These are phyloP conservation scores for Metalampra italica DNA, from an alignment of 2,888 invertebrate species.

Conservation along the genomic window DNA sequence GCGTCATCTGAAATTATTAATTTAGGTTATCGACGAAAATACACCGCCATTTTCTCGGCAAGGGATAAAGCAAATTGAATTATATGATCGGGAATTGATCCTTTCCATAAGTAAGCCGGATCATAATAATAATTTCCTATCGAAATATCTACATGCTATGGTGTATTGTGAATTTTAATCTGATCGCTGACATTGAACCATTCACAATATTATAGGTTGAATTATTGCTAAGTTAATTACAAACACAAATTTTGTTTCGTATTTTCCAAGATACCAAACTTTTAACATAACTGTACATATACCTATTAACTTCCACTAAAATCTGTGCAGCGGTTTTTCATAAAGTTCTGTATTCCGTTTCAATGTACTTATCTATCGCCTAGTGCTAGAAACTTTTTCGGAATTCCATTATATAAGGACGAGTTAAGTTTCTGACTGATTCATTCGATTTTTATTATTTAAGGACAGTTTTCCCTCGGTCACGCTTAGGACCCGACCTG, in stretches of 20 bases:
- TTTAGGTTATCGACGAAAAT: slow-evolving; percentile 51
- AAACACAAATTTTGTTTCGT: too few species aligned
- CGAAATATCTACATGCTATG: slow-evolving; percentile 1
- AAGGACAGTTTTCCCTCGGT: neutral
- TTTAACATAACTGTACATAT: too few species aligned
- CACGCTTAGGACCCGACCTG: neutral
- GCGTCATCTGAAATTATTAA: slow-evolving; percentile 55
- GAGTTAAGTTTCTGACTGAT: neutral
- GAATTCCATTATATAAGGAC: neutral
- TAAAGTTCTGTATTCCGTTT: too few species aligned
- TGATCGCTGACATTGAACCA: neutral
- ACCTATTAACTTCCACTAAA: too few species aligned
- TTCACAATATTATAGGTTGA: neutral
- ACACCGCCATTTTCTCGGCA: slow-evolving; percentile 51
- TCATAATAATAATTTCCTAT: slow-evolving; percentile 6
- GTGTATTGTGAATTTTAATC: neutral
- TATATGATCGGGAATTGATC: slow-evolving; percentile 55
- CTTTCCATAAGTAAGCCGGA: slow-evolving; percentile 35
- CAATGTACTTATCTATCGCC: neutral
- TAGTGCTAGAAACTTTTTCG: neutral
- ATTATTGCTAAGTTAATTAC: too few species aligned
- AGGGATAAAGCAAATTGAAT: slow-evolving; percentile 62
- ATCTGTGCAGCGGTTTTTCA: too few species aligned
- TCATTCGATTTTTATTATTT: neutral
- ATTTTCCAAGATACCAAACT: too few species aligned